phyloP scores from a whole-genome alignment of 2,113 vertebrate genomes.

The Chlamydotis undulata region DNA sequence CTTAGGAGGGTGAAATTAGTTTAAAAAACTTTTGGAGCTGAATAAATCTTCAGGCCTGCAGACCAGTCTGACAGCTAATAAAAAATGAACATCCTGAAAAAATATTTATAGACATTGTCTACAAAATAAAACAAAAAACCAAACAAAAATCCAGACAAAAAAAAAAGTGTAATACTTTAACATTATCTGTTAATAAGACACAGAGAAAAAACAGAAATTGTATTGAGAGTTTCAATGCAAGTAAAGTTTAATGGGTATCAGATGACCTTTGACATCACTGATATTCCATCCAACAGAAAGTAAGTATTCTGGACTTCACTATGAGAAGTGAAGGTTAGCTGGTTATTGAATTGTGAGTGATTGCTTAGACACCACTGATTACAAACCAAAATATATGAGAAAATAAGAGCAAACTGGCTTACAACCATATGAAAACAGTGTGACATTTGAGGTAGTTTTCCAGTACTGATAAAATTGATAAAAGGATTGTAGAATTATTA shows the following conservation, averaged over 20 bases:
- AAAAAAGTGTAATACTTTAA: neutral
- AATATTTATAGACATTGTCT: neutral
- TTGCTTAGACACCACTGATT: neutral
- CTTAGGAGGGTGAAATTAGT: neutral
- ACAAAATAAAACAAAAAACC: neutral
- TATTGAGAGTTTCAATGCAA: neutral
- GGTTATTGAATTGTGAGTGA: fast-evolving
- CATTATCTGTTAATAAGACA: neutral
- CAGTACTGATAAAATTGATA: neutral
- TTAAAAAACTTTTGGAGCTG: neutral
- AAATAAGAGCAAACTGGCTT: neutral
- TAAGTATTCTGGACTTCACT: neutral
- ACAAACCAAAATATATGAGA: neutral
- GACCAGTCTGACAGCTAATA: neutral
- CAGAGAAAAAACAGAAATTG: neutral
- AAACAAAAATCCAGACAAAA: neutral
- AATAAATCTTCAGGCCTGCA: neutral
- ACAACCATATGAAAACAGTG: neutral
- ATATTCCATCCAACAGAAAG: neutral
- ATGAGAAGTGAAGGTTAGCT: neutral
- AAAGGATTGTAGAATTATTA: neutral
- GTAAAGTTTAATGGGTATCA: neutral
- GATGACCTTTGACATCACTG: neutral
- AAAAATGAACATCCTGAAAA: neutral
- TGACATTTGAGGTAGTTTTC: neutral